phyloP scores from a whole-genome alignment of 2,888 invertebrate species.

The Amorpha juglandis region DNA sequence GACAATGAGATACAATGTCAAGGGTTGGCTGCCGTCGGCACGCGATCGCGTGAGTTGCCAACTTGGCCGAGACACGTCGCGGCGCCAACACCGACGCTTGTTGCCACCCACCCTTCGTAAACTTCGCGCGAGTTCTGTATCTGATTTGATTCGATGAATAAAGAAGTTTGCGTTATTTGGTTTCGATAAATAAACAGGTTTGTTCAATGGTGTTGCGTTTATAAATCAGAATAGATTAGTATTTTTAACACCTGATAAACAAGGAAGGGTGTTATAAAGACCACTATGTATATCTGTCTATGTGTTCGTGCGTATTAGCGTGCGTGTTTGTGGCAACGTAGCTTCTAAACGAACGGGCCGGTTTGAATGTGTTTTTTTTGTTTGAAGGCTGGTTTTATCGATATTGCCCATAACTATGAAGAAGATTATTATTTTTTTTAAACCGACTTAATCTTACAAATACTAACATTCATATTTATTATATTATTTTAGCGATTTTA shows the following conservation, averaged over 20 bases:
- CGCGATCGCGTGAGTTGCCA: conserved; percentile 28
- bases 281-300: too few relatives aligned
- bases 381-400: too few relatives aligned
- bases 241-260: neutral
- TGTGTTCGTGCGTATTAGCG: too few relatives aligned
- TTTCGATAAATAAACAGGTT: neutral
- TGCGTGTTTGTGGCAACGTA: too few relatives aligned
- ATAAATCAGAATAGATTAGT: neutral
- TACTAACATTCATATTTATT: too few relatives aligned
- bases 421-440: too few relatives aligned
- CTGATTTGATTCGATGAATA: neutral
- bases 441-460: too few relatives aligned
- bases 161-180: neutral
- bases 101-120: neutral
- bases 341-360: too few relatives aligned
- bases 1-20: conserved; percentile 21
- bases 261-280: too few relatives aligned
- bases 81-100: conserved; percentile 16
- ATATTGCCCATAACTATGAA: too few relatives aligned
- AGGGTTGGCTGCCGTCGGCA: conserved; percentile 1
- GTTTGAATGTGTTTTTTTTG: too few relatives aligned
- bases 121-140: neutral
- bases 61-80: conserved; percentile 14
- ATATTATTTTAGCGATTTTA: too few relatives aligned
- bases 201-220: neutral